Percentiles rank a stretch among this genome's conserved stretches.
These are phyloP conservation scores for Drosophila emarginata DNA, from an alignment of 2,888 invertebrate genomes.

Conservation along the genomic window DNA sequence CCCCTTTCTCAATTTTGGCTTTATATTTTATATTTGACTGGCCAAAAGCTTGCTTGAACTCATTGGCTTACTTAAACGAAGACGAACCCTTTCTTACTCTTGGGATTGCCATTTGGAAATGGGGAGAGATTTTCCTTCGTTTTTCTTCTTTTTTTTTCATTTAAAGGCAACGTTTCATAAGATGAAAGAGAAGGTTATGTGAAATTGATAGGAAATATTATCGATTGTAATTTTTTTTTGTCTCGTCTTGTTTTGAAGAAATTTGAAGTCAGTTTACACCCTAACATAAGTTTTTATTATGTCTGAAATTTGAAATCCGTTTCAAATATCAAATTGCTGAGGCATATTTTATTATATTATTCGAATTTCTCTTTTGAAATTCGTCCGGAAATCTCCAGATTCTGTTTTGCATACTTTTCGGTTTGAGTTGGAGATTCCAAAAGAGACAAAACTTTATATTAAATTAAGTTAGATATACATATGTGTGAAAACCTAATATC, in stretches of 20 bases:
- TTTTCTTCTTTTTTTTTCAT: conserved; percentile 23
- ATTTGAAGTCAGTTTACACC: neutral
- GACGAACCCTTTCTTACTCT: conserved; percentile 25
- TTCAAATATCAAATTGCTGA: neutral
- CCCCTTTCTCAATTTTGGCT: neutral
- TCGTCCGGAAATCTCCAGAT: neutral
- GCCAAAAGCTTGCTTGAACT: conserved; percentile 19
- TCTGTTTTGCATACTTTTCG: neutral
- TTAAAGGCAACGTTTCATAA: neutral
- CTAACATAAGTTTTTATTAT: neutral
- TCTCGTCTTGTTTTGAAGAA: too few species aligned
- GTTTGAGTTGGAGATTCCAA: neutral
- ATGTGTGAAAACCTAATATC: neutral
- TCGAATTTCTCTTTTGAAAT: neutral
- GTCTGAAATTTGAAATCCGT: neutral
- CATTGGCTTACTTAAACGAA: conserved; percentile 15
- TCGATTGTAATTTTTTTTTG: neutral
- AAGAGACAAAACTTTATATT: neutral
- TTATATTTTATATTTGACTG: conserved; percentile 29
- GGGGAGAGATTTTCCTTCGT: conserved; percentile 35
- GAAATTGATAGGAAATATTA: conserved; percentile 1
- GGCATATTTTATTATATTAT: neutral
- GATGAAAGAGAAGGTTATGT: conserved; percentile 13
- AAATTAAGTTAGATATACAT: neutral
- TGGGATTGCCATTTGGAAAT: conserved; percentile 22